Percentiles rank a stretch among this genome's conserved stretches.
phyloP scores from a whole-genome alignment of 2,888 invertebrate genomes.

The Zygogramma bicolorata region DNA sequence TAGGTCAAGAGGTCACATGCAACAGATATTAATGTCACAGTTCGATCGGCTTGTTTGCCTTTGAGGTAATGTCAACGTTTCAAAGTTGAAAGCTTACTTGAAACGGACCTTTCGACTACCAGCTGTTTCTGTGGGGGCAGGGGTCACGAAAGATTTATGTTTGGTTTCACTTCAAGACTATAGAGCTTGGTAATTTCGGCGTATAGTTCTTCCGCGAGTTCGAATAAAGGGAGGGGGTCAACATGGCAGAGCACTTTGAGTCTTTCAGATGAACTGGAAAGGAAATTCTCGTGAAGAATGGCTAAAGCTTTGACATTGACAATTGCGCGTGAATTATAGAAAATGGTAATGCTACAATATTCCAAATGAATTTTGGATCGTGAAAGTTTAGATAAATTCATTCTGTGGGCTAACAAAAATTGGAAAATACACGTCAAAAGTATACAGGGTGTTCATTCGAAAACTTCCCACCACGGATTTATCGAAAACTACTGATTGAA shows the following conservation, averaged over 20 bases:
- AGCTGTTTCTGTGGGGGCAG: neutral
- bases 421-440: no score
- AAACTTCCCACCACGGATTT: no score
- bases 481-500: no score
- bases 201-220: neutral
- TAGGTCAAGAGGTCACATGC: slow-evolving; percentile 14
- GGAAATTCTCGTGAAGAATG: slow-evolving; percentile 16
- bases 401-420: no score
- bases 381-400: no score
- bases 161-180: neutral
- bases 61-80: neutral
- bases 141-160: neutral
- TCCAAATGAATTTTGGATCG: no score
- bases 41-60: slow-evolving; percentile 6
- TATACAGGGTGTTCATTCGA: no score
- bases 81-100: neutral
- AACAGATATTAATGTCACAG: slow-evolving; percentile 17
- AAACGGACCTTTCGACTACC: neutral
- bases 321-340: slow-evolving; percentile 33
- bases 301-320: neutral
- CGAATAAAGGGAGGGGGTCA: neutral
- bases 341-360: slow-evolving; percentile 28
- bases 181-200: neutral
- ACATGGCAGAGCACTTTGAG: neutral
- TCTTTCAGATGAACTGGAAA: neutral